These are phyloP conservation scores for Drosophila bunnanda DNA, from an alignment of 2,888 invertebrate genomes.

Conservation along the genomic window DNA sequence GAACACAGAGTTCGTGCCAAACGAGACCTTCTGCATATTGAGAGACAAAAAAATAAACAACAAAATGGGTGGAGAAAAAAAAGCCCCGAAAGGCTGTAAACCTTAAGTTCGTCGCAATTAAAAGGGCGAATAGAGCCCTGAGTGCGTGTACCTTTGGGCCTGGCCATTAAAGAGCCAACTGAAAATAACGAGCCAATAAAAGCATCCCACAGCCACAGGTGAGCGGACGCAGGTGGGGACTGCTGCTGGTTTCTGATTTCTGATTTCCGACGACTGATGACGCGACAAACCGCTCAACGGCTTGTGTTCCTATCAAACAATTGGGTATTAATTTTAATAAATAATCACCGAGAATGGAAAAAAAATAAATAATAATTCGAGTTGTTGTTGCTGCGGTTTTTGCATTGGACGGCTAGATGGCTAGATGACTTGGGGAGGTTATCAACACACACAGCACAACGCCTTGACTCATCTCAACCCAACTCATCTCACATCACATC, in stretches of 20 bases:
- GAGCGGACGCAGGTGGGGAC: slow-evolving; percentile 28
- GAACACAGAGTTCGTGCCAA: slow-evolving; percentile 69
- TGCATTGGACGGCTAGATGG: slow-evolving; percentile 40
- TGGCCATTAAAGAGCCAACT: slow-evolving; percentile 52
- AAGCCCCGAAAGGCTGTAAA: slow-evolving; percentile 42
- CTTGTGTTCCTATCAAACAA: slow-evolving; percentile 69
- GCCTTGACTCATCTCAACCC: slow-evolving; percentile 69
- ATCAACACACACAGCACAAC: slow-evolving; percentile 70
- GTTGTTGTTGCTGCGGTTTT: slow-evolving; percentile 54
- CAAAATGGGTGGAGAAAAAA: slow-evolving; percentile 13
- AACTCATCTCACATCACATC: slow-evolving; percentile 47
- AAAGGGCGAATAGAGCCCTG: slow-evolving; percentile 66
- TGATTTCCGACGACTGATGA: slow-evolving; percentile 54
- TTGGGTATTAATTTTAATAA: slow-evolving; percentile 79
- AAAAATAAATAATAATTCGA: slow-evolving; percentile 53
- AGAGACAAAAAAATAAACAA: slow-evolving; percentile 33
- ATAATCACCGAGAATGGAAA: slow-evolving; percentile 68
- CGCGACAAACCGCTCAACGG: slow-evolving; percentile 50
- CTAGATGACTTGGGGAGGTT: slow-evolving; percentile 55
- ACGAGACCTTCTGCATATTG: slow-evolving; percentile 77
- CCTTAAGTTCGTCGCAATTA: slow-evolving; percentile 62
- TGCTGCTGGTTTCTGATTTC: slow-evolving; percentile 1
- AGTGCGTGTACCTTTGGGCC: slow-evolving; percentile 44
- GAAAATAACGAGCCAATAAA: slow-evolving; percentile 77
- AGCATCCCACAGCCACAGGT: slow-evolving; percentile 64